Percentiles rank a stretch among this genome's conserved stretches.
Evolutionary conservation across 2,797 vertebrate species (phyloP).

Genomic region (Graptemys geographica): DNA sequence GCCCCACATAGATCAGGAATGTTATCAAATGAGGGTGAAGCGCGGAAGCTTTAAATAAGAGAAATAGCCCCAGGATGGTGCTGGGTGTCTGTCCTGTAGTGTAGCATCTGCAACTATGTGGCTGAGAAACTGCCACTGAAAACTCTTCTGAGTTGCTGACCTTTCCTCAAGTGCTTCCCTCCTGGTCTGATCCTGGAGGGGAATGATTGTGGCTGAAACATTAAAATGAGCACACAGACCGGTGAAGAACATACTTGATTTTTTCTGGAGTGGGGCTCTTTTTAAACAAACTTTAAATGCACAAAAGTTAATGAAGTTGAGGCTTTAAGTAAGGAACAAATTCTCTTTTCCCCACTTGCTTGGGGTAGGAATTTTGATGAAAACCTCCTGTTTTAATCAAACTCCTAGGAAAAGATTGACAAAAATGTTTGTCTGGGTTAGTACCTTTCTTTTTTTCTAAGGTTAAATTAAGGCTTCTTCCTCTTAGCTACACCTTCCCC

Average conservation of each 20-base stretch:
- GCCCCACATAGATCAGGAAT: fast-evolving
- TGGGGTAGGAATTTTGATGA: not conserved
- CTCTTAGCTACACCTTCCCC: not conserved
- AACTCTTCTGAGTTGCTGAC: not conserved
- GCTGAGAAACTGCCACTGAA: not conserved
- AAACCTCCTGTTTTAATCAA: too few relatives aligned
- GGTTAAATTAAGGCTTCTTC: not conserved
- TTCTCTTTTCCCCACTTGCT: not conserved
- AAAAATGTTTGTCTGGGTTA: not conserved
- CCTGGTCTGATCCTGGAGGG: fast-evolving
- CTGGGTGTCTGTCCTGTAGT: fast-evolving
- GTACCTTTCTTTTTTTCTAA: not conserved
- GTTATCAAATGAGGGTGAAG: fast-evolving
- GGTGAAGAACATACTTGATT: fast-evolving
- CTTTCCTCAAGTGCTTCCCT: not conserved
- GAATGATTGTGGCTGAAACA: fast-evolving
- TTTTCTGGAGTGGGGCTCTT: not conserved
- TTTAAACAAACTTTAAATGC: not conserved
- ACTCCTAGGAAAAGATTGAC: not conserved
- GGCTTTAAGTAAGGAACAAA: not conserved
- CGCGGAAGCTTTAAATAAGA: fast-evolving
- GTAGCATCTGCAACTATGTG: not conserved
- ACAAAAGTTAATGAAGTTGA: not conserved
- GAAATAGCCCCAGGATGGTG: fast-evolving
- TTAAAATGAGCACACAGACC: too few relatives aligned